Conservation (phyloP, 2,797 vertebrate species). For the Antennarius maculatus region DNA sequence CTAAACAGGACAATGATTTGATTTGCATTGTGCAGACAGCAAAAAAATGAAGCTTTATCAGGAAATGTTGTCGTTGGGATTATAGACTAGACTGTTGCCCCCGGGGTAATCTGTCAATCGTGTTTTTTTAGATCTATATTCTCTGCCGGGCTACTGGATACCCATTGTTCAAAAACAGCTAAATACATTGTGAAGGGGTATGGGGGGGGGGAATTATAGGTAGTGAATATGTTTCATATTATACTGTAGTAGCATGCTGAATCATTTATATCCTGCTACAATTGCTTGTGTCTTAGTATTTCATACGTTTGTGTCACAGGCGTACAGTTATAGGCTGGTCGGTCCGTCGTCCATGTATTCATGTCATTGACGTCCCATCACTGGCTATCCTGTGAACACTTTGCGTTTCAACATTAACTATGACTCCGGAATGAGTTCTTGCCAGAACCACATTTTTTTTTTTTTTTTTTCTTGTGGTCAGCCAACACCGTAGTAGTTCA, state of each 20-base stretch:
- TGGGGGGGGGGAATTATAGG: constrained; percentile 64
- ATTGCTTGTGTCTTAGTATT: constrained; percentile 77
- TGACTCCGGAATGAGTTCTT: constrained; percentile 69
- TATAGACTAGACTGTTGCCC: constrained; percentile 22
- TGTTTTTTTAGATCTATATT: constrained; percentile 42
- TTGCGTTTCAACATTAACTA: constrained; percentile 42
- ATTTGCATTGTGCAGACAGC: constrained; percentile 42
- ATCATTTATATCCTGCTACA: constrained; percentile 80
- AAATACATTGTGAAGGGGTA: constrained; percentile 75
- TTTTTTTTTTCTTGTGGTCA: constrained; percentile 21
- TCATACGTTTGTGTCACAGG: constrained; percentile 66
- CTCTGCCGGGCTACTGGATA: constrained; percentile 52
- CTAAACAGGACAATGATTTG: constrained; percentile 28
- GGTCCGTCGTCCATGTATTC: constrained; percentile 59
- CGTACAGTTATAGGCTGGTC: constrained; percentile 52
- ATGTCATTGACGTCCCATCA: constrained; percentile 48
- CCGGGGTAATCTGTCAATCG: constrained; percentile 57
- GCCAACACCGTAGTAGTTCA: constrained; percentile 65
- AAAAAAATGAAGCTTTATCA: constrained; percentile 54
- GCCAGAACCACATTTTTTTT: constrained; percentile 48
- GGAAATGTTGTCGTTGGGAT: constrained; percentile 49
- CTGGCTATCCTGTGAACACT: constrained; percentile 46
- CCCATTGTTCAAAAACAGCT: constrained; percentile 72
- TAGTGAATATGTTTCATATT: constrained; percentile 79
- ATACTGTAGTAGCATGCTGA: constrained; percentile 82